Conservation (phyloP, 2,113 vertebrate species). For the Chamaetylas fuelleborni region DNA sequence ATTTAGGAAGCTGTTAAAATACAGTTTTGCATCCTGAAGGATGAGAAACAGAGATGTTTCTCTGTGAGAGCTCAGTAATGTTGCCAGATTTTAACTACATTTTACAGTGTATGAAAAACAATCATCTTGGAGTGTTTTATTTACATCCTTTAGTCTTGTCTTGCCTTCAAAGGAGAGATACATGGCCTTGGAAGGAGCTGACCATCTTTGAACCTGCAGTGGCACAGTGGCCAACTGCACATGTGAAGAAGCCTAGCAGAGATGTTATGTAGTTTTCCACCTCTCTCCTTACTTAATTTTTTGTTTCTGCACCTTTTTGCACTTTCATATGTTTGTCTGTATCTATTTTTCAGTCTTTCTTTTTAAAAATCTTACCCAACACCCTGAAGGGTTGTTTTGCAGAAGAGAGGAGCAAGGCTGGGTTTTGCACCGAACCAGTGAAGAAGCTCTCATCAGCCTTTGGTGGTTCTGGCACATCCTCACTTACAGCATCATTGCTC, state of each 20-base stretch:
- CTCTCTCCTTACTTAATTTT: fast-evolving
- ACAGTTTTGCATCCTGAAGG: neutral
- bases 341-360: neutral
- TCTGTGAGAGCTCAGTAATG: neutral
- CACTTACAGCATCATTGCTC: neutral
- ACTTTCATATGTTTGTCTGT: neutral
- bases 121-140: fast-evolving
- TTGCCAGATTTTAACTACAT: neutral
- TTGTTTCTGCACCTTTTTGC: neutral
- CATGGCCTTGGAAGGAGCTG: neutral
- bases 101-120: neutral
- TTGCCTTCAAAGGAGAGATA: neutral
- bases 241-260: neutral
- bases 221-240: neutral
- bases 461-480: fast-evolving
- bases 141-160: neutral
- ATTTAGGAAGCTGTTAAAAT: neutral
- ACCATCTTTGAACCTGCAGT: neutral
- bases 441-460: neutral
- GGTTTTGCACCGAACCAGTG: neutral
- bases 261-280: neutral
- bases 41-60: neutral
- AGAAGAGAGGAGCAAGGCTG: neutral
- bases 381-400: neutral
- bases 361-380: neutral